phyloP scores from a whole-genome alignment of 2,888 invertebrate species.

The Parnassius smintheus region DNA sequence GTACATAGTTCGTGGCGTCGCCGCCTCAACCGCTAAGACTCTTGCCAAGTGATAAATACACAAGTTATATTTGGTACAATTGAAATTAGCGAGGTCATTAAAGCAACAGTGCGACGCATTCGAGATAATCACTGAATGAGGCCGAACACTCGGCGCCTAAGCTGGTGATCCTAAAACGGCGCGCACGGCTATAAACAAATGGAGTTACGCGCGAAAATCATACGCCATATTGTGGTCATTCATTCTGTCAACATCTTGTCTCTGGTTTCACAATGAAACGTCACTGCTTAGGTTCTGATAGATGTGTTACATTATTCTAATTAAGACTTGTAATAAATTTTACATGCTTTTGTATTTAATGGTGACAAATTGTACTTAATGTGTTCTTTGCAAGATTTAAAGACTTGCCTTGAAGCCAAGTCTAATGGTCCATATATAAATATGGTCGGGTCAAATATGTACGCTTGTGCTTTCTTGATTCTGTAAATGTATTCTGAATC shows the following conservation, averaged over 20 bases:
- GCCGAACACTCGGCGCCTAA: constrained; percentile 73
- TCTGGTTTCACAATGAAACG: constrained; percentile 69
- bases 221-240: constrained; percentile 72
- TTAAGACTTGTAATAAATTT: constrained; percentile 74
- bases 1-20: constrained; percentile 39
- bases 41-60: constrained; percentile 78
- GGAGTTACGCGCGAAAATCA: constrained; percentile 72
- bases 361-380: constrained; percentile 21
- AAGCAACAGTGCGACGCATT: constrained; percentile 61
- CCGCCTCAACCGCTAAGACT: constrained; percentile 40
- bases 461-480: not conserved
- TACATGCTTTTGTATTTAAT: constrained; percentile 20
- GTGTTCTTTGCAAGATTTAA: constrained; percentile 12
- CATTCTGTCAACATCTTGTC: constrained; percentile 80
- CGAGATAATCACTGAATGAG: constrained; percentile 74
- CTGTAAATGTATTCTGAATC: not conserved
- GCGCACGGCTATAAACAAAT: constrained; percentile 71
- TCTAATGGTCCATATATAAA: constrained; percentile 3
- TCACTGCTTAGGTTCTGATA: constrained; percentile 73
- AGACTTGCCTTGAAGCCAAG: constrained; percentile 8
- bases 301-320: constrained; percentile 70
- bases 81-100: constrained; percentile 78
- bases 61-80: constrained; percentile 77
- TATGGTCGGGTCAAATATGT: not conserved
- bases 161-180: constrained; percentile 73